phyloP scores from a whole-genome alignment of 2,888 invertebrate species.

The Drosophila algonquin region DNA sequence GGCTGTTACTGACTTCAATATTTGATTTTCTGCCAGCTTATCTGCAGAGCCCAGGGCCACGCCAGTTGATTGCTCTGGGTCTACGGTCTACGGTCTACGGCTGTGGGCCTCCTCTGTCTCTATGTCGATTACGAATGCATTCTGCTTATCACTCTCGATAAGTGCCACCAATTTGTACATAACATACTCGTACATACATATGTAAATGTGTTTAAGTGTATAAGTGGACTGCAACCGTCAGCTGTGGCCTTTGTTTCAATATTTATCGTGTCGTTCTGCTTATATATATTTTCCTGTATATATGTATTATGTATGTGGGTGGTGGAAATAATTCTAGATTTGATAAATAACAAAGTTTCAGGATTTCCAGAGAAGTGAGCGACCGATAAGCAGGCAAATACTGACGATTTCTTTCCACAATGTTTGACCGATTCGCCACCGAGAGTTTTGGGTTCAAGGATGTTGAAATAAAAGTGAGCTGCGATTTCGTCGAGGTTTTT shows the following conservation, averaged over 20 bases:
- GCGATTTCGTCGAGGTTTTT: background rate
- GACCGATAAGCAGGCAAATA: slow-evolving; percentile 37
- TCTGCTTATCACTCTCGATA: slow-evolving; percentile 47
- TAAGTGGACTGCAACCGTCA: slow-evolving; percentile 22
- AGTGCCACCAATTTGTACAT: slow-evolving; percentile 40
- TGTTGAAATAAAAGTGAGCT: slow-evolving; percentile 14
- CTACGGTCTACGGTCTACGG: background rate
- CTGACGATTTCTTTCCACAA: slow-evolving; percentile 21
- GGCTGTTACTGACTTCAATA: slow-evolving; percentile 3
- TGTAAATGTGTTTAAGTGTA: slow-evolving; percentile 13
- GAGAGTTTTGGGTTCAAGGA: slow-evolving; percentile 30
- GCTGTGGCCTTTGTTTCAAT: slow-evolving; percentile 48
- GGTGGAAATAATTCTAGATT: slow-evolving; percentile 13
- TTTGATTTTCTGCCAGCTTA: slow-evolving; percentile 21
- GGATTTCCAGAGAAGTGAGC: slow-evolving; percentile 14
- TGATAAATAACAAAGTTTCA: slow-evolving; percentile 9
- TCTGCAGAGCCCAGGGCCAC: slow-evolving; percentile 23
- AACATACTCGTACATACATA: slow-evolving; percentile 10
- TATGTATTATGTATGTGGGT: slow-evolving; percentile 13
- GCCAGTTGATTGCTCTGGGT: slow-evolving; percentile 20
- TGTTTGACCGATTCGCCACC: background rate
- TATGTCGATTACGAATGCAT: slow-evolving; percentile 44
- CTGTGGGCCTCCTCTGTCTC: slow-evolving; percentile 7
- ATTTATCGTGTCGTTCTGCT: slow-evolving; percentile 29
- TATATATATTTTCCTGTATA: slow-evolving; percentile 7